Evolutionary conservation across 2,797 vertebrate species (phyloP).

Genomic region (Pangasius larnaudii): DNA sequence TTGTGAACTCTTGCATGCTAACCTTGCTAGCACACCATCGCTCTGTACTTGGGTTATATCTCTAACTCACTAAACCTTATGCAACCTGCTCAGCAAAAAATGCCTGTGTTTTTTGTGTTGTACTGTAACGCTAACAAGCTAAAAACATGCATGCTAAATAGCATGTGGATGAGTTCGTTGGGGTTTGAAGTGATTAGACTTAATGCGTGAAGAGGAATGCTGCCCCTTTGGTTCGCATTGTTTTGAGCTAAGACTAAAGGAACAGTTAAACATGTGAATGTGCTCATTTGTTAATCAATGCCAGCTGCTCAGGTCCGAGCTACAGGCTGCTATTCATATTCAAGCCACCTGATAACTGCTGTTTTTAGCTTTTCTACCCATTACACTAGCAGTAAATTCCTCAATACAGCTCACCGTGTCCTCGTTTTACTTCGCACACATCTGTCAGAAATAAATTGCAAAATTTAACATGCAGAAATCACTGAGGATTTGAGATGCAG

Average conservation of each 20-base stretch:
- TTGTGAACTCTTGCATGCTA: constrained; percentile 45
- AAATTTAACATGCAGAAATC: constrained; percentile 10
- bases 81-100: not conserved
- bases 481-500: constrained; percentile 12
- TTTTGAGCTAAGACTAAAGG: constrained; percentile 44
- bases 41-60: constrained; percentile 30
- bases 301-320: constrained; percentile 32
- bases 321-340: constrained; percentile 42
- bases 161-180: not conserved
- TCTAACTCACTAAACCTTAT: constrained; percentile 49
- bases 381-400: not conserved
- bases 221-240: constrained; percentile 30
- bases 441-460: constrained; percentile 13
- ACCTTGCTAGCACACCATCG: constrained; percentile 33
- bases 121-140: not conserved
- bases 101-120: constrained; percentile 6
- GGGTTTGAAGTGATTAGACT: constrained; percentile 10
- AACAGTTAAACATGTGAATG: constrained; percentile 41
- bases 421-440: constrained; percentile 16
- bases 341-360: constrained; percentile 34
- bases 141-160: not conserved
- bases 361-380: constrained; percentile 15
- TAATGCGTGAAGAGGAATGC: constrained; percentile 4
- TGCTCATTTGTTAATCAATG: constrained; percentile 58
- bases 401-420: constrained; percentile 4